phyloP scores from a whole-genome alignment of 1,140 invertebrate genomes.

The Episyrphus balteatus region DNA sequence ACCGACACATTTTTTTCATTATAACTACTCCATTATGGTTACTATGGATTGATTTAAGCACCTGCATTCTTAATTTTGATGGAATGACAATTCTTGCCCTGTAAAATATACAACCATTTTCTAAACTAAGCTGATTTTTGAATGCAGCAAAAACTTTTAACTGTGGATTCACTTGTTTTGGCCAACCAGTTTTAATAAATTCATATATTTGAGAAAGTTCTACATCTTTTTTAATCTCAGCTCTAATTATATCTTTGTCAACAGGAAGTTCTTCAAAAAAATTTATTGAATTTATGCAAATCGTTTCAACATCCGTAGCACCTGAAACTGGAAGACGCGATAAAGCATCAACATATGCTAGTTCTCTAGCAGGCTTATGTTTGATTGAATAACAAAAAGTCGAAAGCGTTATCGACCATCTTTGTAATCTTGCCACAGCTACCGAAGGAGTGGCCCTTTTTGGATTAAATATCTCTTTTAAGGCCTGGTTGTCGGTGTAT shows the following conservation, averaged over 20 bases:
- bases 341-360: slow-evolving; percentile 14
- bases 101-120: too few relatives aligned
- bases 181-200: slow-evolving; percentile 20
- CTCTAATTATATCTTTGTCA: not conserved
- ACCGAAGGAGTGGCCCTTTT: slow-evolving; percentile 12
- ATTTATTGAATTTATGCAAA: not conserved
- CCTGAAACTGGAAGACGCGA: slow-evolving; percentile 6
- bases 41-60: too few relatives aligned
- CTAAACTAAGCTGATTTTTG: slow-evolving; percentile 18
- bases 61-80: not conserved
- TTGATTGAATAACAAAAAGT: slow-evolving; percentile 14
- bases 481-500: slow-evolving; percentile 25
- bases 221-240: not conserved
- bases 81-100: not conserved
- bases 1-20: too few relatives aligned
- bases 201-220: not conserved
- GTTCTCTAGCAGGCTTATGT: slow-evolving; percentile 7
- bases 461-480: slow-evolving; percentile 19
- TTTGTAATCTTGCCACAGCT: slow-evolving; percentile 10
- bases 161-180: not conserved
- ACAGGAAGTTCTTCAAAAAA: not conserved
- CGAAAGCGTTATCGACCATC: slow-evolving; percentile 16
- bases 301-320: not conserved
- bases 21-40: too few relatives aligned
- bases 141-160: not conserved